Evolutionary conservation across 2,888 invertebrate species (phyloP), one percentile per base, ranked within the genome.

Genomic region (Taenaris catops): DNA sequence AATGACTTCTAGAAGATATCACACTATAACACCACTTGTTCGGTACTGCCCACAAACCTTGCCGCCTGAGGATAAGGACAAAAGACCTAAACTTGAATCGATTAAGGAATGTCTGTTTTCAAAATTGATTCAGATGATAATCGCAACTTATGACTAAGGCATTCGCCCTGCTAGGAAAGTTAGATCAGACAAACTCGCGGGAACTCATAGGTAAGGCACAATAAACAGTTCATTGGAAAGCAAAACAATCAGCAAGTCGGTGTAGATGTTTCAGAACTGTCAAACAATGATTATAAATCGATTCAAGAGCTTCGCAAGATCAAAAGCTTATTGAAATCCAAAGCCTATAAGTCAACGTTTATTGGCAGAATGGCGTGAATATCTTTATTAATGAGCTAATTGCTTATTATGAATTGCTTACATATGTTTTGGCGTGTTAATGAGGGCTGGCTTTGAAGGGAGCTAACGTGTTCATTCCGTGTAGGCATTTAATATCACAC

Each of bases 321-420:
- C 79, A 80, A 83, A 81, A 64, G 63, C 49, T 62, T 56, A 68
- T 70, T 67, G 63, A 56, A 62, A 56, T 52, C 51, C 46, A 39
- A 45, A 52, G 49, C 47, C 50, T 51, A 55, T 48, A 55, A 53
- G 57, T 75, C 61, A 73, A 72, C 72, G 61, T 66, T 64, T 69
- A 80, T 80, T 70, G 71, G 67, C 58, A 56, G 55, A 62, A 72
- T 68, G 63, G 60, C 64, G 66, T 66, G 64, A 75, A 79, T 79
- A 75, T 76, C 63, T 75, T 73, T 74, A 76, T 75, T 78, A 83
- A 80, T 79, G 79, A 72, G 66, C 76, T 83, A 81, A 83, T 84
- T 86, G 84, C 72, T 79, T 78, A 80, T 80, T 83, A 62, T 59
- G 63, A 64, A 56, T 61, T 57, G 62, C 55, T 63, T 57, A 64